A percentile compares a stretch with the other conserved stretches of the same genome.
phyloP scores from a whole-genome alignment of 2,888 invertebrate genomes.

The Hyles lineata region DNA sequence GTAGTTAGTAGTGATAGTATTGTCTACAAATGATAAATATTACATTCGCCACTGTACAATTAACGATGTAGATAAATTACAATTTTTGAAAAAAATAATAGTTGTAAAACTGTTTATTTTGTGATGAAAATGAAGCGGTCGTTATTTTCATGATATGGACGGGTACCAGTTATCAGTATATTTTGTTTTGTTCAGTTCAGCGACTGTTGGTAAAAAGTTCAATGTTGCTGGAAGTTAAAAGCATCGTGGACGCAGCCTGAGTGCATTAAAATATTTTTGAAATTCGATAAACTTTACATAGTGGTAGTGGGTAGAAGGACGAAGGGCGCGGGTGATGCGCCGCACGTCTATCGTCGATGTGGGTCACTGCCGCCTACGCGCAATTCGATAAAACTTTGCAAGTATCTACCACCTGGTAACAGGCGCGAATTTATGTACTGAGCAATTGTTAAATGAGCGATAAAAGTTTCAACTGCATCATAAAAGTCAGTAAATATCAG shows the following conservation, averaged over 20 bases:
- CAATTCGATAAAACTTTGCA: slow-evolving; percentile 80
- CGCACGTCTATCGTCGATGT: slow-evolving; percentile 69
- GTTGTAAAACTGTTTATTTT: too few species aligned
- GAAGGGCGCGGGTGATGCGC: slow-evolving; percentile 70
- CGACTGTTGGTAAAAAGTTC: neutral
- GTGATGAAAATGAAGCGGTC: too few species aligned
- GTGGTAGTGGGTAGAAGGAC: slow-evolving; percentile 52
- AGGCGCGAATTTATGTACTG: slow-evolving; percentile 38
- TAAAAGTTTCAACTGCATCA: slow-evolving; percentile 30
- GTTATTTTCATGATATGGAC: too few species aligned
- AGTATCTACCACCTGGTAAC: slow-evolving; percentile 58
- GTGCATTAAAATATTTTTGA: slow-evolving; percentile 14
- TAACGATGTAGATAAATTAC: too few species aligned
- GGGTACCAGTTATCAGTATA: neutral
- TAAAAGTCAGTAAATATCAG: slow-evolving; percentile 1
- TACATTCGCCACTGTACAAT: too few species aligned
- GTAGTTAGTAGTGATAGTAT: too few species aligned
- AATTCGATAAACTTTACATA: slow-evolving; percentile 27
- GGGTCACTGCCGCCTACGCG: slow-evolving; percentile 82
- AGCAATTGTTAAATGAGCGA: slow-evolving; percentile 29
- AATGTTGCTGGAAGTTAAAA: neutral
- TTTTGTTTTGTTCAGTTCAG: neutral
- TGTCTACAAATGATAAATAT: too few species aligned
- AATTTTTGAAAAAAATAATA: too few species aligned
- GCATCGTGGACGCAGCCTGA: neutral